Base-by-base conservation (phyloP, 2,113 vertebrate genomes). In the Circaetus gallicus region DNA sequence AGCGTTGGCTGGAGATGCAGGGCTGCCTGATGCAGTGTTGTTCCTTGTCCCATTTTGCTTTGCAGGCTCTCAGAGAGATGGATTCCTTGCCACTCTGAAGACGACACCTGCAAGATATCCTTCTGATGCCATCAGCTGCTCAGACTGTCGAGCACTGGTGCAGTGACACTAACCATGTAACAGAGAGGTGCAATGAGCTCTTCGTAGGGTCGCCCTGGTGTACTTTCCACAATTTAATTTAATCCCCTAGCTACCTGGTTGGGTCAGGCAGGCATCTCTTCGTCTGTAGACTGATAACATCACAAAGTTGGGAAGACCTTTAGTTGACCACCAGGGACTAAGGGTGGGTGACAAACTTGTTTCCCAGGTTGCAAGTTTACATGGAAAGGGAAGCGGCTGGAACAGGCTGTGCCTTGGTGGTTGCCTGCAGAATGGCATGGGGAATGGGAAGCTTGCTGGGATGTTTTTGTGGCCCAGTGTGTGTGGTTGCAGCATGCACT, bases 51-150 rank as follows among this genome's bases (percentile, higher is more conserved):
- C 29, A 11, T 93, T 91, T 49, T 92, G 61, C 74, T 96, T 90
- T 91, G 32, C 97, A 99, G 99, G 98, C 86, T 98, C 99, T 97
- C 99, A 99, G 98, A 95, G 96, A 97, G 98, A 97, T 95, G 98
- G 96, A 89, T 99, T 95, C 92, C 98, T 98, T 95, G 96, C 93
- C 83, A 98, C 99, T 86, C 98, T 99, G 96, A 99, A 99, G 93
- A 98, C 99, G 61, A 99, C 99, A 47, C 99, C 99, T 80, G 99
- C 99, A 3, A 99, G 99, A 99, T 99, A 99, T 99, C 99, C 99
- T 99, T 99, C 97, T 89, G 89, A 22, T 82, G 87, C 56, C 71
- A 18, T 32, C 34, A 6, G 47, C 88, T 58, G 72, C 89, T 52
- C 5, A 0, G 53, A 4, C 55, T 26, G 72, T 24, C 14, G 21